phyloP scores from a whole-genome alignment of 2,113 vertebrate species.

The Pollimyrus isidori region DNA sequence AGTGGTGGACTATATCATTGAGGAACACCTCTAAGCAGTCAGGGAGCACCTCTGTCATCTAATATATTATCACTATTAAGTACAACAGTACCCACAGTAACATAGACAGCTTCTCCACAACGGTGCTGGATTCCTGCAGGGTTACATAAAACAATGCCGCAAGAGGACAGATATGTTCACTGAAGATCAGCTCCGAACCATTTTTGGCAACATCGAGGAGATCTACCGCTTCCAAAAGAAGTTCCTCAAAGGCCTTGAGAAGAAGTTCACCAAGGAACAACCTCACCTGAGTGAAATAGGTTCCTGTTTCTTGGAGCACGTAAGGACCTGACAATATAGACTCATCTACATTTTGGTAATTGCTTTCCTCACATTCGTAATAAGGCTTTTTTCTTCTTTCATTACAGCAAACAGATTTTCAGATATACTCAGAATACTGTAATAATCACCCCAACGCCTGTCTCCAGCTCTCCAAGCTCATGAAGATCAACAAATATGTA shows the following conservation, averaged over 20 bases:
- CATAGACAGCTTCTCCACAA: not conserved
- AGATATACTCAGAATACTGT: conserved; percentile 97
- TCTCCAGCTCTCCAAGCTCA: conserved; percentile 78
- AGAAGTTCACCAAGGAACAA: conserved; percentile 80
- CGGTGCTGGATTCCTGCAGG: conserved; percentile 51
- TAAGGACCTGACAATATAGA: conserved; percentile 51
- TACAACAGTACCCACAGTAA: not conserved
- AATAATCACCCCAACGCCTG: conserved; percentile 96
- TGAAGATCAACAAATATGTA: conserved; percentile 87
- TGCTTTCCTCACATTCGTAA: not conserved
- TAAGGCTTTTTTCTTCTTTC: not conserved
- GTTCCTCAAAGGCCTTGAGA: conserved; percentile 84
- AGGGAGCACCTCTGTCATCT: not conserved
- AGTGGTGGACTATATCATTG: not conserved
- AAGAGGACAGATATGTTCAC: conserved; percentile 89
- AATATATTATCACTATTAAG: not conserved
- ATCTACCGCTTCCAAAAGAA: conserved; percentile 91
- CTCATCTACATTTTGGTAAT: not conserved
- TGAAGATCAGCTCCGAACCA: conserved; percentile 82
- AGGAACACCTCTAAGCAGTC: not conserved
- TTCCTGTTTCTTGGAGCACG: conserved; percentile 89
- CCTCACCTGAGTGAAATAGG: conserved; percentile 90
- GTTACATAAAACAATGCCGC: conserved; percentile 91
- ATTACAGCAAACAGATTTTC: conserved; percentile 84
- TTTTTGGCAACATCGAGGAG: conserved; percentile 91